These are phyloP conservation scores for Armadillidium nasatum DNA, from an alignment of 1,140 invertebrate genomes.

Conservation along the genomic window DNA sequence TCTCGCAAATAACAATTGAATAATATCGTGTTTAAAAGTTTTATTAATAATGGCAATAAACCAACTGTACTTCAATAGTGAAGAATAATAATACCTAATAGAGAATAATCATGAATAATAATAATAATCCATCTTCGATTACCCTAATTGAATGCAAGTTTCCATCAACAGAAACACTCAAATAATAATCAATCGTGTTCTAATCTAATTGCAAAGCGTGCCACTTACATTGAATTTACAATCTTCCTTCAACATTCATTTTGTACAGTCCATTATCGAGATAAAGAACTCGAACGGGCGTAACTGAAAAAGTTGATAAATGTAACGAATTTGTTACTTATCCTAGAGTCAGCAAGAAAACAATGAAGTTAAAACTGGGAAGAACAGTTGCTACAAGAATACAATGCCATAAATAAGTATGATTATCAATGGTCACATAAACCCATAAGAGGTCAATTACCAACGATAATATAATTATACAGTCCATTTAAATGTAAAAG, in stretches of 20 bases:
- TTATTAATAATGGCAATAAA: background rate
- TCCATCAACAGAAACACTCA: background rate
- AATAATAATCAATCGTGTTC: background rate
- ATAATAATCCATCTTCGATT: background rate
- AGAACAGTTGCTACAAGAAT: too few species aligned
- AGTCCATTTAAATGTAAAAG: too few species aligned
- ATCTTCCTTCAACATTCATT: background rate
- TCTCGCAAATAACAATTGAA: too few species aligned
- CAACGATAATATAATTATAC: too few species aligned
- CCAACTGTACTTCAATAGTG: slow-evolving; percentile 36
- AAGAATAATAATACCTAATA: background rate
- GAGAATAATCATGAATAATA: background rate
- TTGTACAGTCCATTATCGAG: background rate
- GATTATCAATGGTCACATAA: too few species aligned
- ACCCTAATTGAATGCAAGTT: background rate
- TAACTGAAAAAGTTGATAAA: background rate
- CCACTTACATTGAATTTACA: background rate
- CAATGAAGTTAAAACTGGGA: too few species aligned
- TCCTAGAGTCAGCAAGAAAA: too few species aligned
- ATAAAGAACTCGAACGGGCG: background rate
- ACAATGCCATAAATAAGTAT: too few species aligned
- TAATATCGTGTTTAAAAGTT: too few species aligned
- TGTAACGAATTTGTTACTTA: too few species aligned
- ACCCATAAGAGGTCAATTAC: too few species aligned
- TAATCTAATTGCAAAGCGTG: background rate